Percentiles rank a stretch among this genome's conserved stretches.
These are phyloP conservation scores for Scleropages formosus DNA, from an alignment of 2,797 vertebrate genomes.

Conservation along the genomic window DNA sequence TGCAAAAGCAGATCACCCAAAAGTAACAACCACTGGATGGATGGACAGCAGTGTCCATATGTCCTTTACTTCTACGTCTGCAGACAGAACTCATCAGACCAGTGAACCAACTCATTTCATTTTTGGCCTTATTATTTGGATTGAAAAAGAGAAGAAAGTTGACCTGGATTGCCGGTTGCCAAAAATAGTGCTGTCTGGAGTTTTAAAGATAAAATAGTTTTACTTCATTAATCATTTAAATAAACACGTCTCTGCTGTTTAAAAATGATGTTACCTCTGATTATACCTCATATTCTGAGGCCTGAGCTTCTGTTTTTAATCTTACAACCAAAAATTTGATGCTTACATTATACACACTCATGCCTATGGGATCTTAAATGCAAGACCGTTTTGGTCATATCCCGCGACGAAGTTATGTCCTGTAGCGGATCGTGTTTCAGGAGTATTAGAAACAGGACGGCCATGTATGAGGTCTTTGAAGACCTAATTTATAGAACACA, in stretches of 20 bases:
- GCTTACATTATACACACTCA: conserved; percentile 19
- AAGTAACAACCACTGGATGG: no score
- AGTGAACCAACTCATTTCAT: conserved; percentile 29
- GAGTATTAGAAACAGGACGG: neutral
- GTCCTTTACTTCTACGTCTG: neutral
- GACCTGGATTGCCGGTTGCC: conserved; percentile 46
- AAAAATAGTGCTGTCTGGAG: conserved; percentile 41
- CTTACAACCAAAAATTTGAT: conserved; percentile 25
- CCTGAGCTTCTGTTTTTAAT: conserved; percentile 28
- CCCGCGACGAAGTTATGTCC: no score
- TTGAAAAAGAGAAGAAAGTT: conserved; percentile 34
- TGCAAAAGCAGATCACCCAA: no score
- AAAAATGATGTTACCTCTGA: conserved; percentile 33
- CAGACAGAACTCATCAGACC: neutral
- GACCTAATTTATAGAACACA: neutral
- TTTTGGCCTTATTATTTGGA: conserved; percentile 29
- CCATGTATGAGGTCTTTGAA: neutral
- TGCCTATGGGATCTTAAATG: conserved; percentile 18
- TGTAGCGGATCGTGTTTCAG: neutral
- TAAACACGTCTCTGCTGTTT: conserved; percentile 24
- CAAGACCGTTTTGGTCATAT: conserved; percentile 21
- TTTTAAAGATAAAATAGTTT: conserved; percentile 42
- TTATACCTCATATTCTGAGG: conserved; percentile 4
- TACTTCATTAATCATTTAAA: conserved; percentile 46
- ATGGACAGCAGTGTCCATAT: neutral